A percentile compares a stretch with the other conserved stretches of the same genome.
Evolutionary conservation across 1,140 invertebrate genomes (phyloP).

Genomic region (Tetragonula clypearis): DNA sequence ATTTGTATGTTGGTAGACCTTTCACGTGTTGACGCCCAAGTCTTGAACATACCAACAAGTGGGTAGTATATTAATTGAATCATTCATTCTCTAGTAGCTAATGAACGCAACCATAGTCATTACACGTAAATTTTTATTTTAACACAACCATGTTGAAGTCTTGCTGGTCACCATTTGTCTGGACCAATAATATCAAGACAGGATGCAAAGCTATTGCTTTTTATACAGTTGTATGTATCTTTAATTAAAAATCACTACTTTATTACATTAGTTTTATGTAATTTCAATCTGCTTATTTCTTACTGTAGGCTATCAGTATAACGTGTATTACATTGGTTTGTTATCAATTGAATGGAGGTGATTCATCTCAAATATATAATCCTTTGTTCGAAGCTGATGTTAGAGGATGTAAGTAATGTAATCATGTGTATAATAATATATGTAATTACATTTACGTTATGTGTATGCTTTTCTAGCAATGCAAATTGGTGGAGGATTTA

Average conservation of each 20-base stretch:
- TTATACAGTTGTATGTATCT: slow-evolving; percentile 85
- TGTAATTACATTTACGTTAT: background rate
- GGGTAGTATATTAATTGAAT: background rate
- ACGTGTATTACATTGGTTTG: slow-evolving; percentile 88
- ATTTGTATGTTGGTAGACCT: slow-evolving; percentile 48
- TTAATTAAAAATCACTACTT: background rate
- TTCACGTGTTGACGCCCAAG: slow-evolving; percentile 52
- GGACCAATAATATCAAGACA: slow-evolving; percentile 89
- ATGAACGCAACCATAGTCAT: background rate
- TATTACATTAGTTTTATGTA: background rate
- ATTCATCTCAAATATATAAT: slow-evolving; percentile 93
- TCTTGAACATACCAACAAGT: slow-evolving; percentile 33
- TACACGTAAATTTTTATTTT: slow-evolving; percentile 41
- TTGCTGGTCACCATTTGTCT: slow-evolving; percentile 94
- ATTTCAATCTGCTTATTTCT: background rate
- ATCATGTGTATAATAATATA: background rate
- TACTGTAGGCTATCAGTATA: slow-evolving; percentile 85
- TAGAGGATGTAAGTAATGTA: slow-evolving; percentile 85
- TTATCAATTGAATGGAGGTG: slow-evolving; percentile 91
- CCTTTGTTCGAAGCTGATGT: slow-evolving; percentile 94
- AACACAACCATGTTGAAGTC: slow-evolving; percentile 85
- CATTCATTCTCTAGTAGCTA: background rate
- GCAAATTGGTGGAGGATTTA: slow-evolving; percentile 87
- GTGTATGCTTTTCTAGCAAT: slow-evolving; percentile 84
- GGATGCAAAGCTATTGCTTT: slow-evolving; percentile 89